Conservation (phyloP, 2,888 invertebrate species). For the Carcina quercana region DNA sequence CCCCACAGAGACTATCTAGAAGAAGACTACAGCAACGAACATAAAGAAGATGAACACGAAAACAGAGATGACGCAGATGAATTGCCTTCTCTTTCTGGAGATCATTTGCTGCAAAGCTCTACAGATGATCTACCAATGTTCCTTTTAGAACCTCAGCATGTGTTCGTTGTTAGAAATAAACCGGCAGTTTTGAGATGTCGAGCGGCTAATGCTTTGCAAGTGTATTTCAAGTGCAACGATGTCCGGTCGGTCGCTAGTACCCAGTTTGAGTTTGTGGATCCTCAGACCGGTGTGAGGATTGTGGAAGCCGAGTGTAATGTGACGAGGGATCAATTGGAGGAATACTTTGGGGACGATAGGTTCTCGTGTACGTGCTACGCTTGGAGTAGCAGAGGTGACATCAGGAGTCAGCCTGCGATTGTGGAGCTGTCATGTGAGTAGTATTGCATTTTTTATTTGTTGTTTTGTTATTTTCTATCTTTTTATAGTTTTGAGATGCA, state of each 20-base stretch:
- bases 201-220: conserved; percentile 90
- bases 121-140: conserved; percentile 88
- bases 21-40: conserved; percentile 54
- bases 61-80: conserved; percentile 67
- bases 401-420: conserved; percentile 90
- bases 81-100: conserved; percentile 59
- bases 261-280: conserved; percentile 90
- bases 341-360: conserved; percentile 91
- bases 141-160: conserved; percentile 88
- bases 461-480: no score
- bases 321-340: conserved; percentile 92
- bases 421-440: conserved; percentile 97
- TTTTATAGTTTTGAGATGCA: no score
- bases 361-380: conserved; percentile 97
- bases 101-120: conserved; percentile 66
- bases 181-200: conserved; percentile 92
- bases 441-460: background rate
- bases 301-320: conserved; percentile 92
- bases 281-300: conserved; percentile 90
- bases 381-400: conserved; percentile 90
- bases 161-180: conserved; percentile 92
- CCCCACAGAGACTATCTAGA: conserved; percentile 60
- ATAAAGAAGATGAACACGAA: conserved; percentile 65
- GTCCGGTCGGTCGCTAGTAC: conserved; percentile 79
- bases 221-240: conserved; percentile 95